Evolutionary conservation across 1,140 invertebrate species (phyloP).

Genomic region (Diorhabda sublineata): DNA sequence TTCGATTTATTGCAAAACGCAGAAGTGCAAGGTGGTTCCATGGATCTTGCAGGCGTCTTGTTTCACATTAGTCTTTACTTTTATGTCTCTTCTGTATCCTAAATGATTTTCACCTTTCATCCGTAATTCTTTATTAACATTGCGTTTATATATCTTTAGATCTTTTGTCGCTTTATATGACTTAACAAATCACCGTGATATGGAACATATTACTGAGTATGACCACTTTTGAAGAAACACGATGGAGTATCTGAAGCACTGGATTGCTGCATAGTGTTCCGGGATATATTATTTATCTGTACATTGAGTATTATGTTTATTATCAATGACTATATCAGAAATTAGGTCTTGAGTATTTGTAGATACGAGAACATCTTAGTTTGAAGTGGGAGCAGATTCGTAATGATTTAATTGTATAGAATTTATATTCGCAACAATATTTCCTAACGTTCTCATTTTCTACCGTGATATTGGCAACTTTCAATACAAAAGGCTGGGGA

Average conservation of each 20-base stretch:
- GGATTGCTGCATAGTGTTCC: slow-evolving; percentile 7
- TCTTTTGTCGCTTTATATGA: slow-evolving; percentile 4
- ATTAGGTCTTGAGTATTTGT: slow-evolving; percentile 9
- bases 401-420: not conserved
- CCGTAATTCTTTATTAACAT: slow-evolving; percentile 14
- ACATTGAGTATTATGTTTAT: not conserved
- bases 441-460: slow-evolving; percentile 3
- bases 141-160: slow-evolving; percentile 10
- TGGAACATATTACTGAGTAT: slow-evolving; percentile 8
- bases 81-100: slow-evolving; percentile 12
- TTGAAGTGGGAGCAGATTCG: not conserved
- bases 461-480: slow-evolving; percentile 7
- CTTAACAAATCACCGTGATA: slow-evolving; percentile 7
- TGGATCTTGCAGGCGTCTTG: slow-evolving; percentile 9
- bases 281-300: slow-evolving; percentile 8
- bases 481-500: slow-evolving; percentile 10
- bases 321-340: slow-evolving; percentile 7
- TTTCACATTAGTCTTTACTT: slow-evolving; percentile 7
- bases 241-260: not conserved
- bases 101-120: slow-evolving; percentile 9
- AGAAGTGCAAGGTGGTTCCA: slow-evolving; percentile 10
- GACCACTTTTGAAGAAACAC: slow-evolving; percentile 8
- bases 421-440: not conserved
- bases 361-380: not conserved
- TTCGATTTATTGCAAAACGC: slow-evolving; percentile 16